Evolutionary conservation across 92 coral and sea anemone species (phyloP), one percentile per base, ranked within the genome.

Genomic region (Bergia puertoricense): DNA sequence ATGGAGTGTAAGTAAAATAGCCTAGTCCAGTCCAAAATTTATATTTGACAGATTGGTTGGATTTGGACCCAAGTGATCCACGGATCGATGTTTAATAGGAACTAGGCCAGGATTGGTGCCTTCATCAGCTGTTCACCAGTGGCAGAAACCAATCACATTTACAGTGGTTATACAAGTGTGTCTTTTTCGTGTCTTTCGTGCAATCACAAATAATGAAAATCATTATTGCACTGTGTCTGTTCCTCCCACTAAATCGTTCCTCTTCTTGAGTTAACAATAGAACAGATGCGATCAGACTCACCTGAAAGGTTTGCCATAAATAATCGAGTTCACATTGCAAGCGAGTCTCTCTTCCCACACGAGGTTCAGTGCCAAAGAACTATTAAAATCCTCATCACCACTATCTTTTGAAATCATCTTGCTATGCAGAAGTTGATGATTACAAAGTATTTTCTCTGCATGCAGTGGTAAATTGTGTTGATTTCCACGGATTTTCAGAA

Each of bases 281-380:
- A 23, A 38, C 43, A 79, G 59, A 7, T 18, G 11, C 16, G 37
- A 11, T 79, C 76, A 0, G 56, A 76, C 93, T 80, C 59, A 91
- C 92, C 92, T 90, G 85, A 92, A 92, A 5, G 92, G 94, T 51
- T 92, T 92, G 69, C 92, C 94, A 59, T 86, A 84, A 7, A 82
- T 66, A 42, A 92, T 42, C 2, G 88, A 76, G 56, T 92, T 92
- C 30, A 87, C 77, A 57, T 90, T 81, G 78, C 86, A 91, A 44
- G 79, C 85, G 73, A 92, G 8, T 20, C 42, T 85, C 23, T 86
- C 84, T 74, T 87, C 81, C 77, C 86, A 89, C 22, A 77, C 45
- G 9, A 86, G 76, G 45, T 82, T 90, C 6, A 90, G 81, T 8
- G 62, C 45, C 5, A 88, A 80, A 23, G 79, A 71, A 84, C 48